Percentiles rank a stretch among this genome's conserved stretches.
These are phyloP conservation scores for Pristionchus mayeri DNA, from an alignment of 2,888 invertebrate species.

Conservation along the genomic window DNA sequence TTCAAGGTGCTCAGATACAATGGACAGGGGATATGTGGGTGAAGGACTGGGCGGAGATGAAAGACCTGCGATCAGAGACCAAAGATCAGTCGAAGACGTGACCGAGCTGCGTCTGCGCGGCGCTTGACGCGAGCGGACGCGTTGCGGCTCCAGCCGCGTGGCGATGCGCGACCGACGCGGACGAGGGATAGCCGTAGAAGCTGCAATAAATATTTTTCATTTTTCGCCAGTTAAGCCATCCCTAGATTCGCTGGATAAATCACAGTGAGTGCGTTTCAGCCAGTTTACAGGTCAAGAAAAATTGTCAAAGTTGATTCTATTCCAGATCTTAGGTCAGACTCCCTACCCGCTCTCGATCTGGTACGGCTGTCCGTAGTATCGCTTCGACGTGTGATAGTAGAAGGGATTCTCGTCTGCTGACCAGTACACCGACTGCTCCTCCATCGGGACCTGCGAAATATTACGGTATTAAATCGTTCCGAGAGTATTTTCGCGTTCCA, in stretches of 20 bases:
- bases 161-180: constrained; percentile 52
- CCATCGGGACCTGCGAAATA: constrained; percentile 67
- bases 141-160: no score
- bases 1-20: no score
- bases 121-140: constrained; percentile 57
- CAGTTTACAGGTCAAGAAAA: no score
- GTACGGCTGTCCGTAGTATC: constrained; percentile 74
- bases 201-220: no score
- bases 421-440: constrained; percentile 76
- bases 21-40: no score
- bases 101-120: constrained; percentile 67
- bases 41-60: neutral
- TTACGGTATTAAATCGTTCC: no score
- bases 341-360: constrained; percentile 70
- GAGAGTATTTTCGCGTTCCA: no score
- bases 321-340: neutral
- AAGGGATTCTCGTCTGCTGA: constrained; percentile 76
- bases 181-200: constrained; percentile 64
- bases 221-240: no score
- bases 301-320: no score
- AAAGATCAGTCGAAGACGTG: constrained; percentile 60
- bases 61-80: constrained; percentile 8
- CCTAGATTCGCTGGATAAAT: no score
- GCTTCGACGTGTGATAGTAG: constrained; percentile 73
- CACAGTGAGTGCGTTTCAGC: no score